phyloP scores from a whole-genome alignment of 2,888 invertebrate genomes.

The Resseliella maxima region DNA sequence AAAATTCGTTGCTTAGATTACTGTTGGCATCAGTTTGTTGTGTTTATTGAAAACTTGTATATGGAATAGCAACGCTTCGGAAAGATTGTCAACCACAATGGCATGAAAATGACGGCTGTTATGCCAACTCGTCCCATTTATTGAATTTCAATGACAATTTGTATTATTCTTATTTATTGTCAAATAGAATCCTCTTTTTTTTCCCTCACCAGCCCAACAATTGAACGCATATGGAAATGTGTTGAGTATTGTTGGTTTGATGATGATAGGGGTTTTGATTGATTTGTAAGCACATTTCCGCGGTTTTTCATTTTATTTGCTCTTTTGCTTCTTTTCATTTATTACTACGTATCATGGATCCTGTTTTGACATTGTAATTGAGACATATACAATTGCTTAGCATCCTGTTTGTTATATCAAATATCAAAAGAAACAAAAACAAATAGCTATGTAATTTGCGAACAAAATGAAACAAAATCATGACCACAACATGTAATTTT shows the following conservation, averaged over 20 bases:
- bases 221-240: neutral
- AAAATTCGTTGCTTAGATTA: neutral
- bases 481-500: too few relatives aligned
- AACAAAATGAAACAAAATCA: too few relatives aligned
- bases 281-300: slow-evolving; percentile 2
- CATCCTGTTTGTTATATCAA: too few relatives aligned
- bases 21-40: neutral
- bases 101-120: neutral
- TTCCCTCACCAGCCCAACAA: neutral
- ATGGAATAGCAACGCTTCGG: neutral
- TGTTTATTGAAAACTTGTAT: neutral
- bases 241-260: neutral
- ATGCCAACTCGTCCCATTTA: neutral
- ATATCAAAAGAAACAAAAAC: too few relatives aligned
- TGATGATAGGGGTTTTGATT: neutral
- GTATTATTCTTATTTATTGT: neutral
- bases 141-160: neutral
- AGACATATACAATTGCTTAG: neutral
- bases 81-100: neutral
- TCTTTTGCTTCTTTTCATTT: neutral
- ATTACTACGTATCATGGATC: neutral
- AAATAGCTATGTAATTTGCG: too few relatives aligned
- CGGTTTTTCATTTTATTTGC: neutral
- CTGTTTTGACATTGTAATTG: neutral
- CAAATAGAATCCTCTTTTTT: neutral